phyloP scores from a whole-genome alignment of 2,797 vertebrate genomes.

The Macroramphosus scolopax region DNA sequence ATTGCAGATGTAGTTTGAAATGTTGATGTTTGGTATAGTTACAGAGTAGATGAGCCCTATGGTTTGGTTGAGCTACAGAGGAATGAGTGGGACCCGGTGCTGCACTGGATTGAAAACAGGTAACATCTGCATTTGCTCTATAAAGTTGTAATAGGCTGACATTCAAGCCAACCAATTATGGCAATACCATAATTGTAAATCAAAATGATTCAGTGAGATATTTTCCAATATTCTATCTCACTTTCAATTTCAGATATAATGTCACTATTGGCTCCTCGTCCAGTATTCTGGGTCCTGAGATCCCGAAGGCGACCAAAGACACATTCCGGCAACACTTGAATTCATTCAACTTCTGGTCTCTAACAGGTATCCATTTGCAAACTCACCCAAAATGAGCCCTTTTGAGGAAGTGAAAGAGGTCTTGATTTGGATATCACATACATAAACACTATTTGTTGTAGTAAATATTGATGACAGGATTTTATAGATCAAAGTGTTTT shows the following conservation, averaged over 20 bases:
- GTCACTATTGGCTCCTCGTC: slow-evolving; percentile 89
- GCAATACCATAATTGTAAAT: background rate
- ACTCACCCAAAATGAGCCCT: too few species aligned
- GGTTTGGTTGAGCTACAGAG: slow-evolving; percentile 91
- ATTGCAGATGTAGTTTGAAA: background rate
- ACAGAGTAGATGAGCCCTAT: slow-evolving; percentile 91
- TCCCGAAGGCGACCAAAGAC: slow-evolving; percentile 87
- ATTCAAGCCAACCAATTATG: background rate
- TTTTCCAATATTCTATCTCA: too few species aligned
- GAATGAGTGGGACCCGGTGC: slow-evolving; percentile 92
- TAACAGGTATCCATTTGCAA: slow-evolving; percentile 81
- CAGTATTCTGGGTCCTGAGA: slow-evolving; percentile 89
- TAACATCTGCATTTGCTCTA: slow-evolving; percentile 41
- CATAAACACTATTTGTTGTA: too few species aligned
- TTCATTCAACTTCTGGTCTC: slow-evolving; percentile 92
- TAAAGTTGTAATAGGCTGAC: background rate
- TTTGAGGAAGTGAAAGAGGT: background rate
- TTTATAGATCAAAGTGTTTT: too few species aligned
- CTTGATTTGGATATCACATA: background rate
- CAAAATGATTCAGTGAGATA: background rate
- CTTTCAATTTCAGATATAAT: slow-evolving; percentile 78
- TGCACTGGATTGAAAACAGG: slow-evolving; percentile 92
- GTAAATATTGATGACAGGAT: background rate
- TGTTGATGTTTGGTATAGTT: slow-evolving; percentile 75
- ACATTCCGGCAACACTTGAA: slow-evolving; percentile 86